Conservation (phyloP, 2,113 vertebrate genomes). For the Mixornis gularis region DNA sequence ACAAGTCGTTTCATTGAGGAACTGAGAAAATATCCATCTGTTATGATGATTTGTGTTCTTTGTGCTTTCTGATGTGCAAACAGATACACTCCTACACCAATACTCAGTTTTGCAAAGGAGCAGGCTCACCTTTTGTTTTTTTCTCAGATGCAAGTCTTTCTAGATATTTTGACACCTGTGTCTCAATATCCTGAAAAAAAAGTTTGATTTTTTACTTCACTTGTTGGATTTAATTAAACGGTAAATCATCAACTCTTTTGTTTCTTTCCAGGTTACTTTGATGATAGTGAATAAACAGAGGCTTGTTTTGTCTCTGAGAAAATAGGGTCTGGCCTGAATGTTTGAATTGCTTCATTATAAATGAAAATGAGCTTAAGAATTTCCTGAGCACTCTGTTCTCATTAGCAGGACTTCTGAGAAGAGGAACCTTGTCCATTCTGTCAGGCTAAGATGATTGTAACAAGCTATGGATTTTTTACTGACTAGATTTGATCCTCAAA, state of each 20-base stretch:
- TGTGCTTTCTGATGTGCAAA: not conserved
- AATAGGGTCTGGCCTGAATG: not conserved
- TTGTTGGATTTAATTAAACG: not conserved
- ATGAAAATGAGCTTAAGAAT: not conserved
- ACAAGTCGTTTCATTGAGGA: not conserved
- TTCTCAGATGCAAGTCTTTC: not conserved
- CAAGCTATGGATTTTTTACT: not conserved
- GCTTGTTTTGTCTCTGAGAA: not conserved
- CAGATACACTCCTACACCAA: not conserved
- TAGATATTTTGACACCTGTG: not conserved
- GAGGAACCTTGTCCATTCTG: not conserved
- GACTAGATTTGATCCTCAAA: not conserved
- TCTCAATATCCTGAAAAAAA: not conserved
- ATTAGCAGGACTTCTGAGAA: not conserved
- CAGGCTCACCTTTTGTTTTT: not conserved
- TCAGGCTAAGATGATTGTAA: not conserved
- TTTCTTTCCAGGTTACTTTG: not conserved
- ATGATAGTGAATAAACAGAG: not conserved
- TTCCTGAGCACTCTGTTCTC: not conserved
- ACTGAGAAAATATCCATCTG: not conserved
- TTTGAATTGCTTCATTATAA: not conserved
- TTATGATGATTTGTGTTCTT: not conserved
- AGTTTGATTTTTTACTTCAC: not conserved
- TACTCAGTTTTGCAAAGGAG: not conserved
- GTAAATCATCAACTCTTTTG: not conserved